Percentiles rank a stretch among this genome's conserved stretches.
phyloP scores from a whole-genome alignment of 2,113 vertebrate genomes.

The Aspiorhynchus laticeps region DNA sequence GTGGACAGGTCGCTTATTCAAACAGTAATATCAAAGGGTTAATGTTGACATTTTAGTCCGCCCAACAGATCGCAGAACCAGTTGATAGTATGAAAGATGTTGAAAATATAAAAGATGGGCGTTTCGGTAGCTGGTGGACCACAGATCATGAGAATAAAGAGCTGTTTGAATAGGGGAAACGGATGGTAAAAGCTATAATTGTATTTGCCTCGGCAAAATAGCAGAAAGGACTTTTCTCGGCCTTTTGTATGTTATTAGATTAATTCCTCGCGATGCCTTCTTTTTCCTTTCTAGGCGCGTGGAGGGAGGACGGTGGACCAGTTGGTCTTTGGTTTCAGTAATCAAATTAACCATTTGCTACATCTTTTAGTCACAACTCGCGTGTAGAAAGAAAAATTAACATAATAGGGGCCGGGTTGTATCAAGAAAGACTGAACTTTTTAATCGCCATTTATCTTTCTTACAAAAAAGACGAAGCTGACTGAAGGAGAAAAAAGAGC shows the following conservation, averaged over 20 bases:
- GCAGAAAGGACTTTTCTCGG: conserved; percentile 92
- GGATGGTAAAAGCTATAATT: conserved; percentile 90
- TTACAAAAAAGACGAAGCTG: conserved; percentile 67
- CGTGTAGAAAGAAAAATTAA: conserved; percentile 88
- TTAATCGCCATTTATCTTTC: conserved; percentile 66
- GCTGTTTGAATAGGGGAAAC: conserved; percentile 80
- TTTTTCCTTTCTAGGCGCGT: conserved; percentile 92
- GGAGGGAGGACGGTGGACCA: conserved; percentile 93
- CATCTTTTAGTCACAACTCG: conserved; percentile 91
- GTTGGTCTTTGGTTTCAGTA: conserved; percentile 96
- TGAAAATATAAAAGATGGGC: conserved; percentile 74
- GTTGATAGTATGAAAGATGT: conserved; percentile 76
- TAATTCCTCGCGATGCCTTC: conserved; percentile 91
- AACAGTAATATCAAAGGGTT: conserved; percentile 52
- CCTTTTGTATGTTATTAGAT: conserved; percentile 97
- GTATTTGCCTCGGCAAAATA: conserved; percentile 95
- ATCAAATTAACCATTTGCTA: conserved; percentile 98
- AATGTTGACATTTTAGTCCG: conserved; percentile 51
- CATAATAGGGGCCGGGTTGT: conserved; percentile 77
- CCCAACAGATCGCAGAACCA: conserved; percentile 57
- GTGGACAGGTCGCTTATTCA: conserved; percentile 50
- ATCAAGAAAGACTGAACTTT: conserved; percentile 77
- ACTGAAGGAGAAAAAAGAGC: conserved; percentile 55
- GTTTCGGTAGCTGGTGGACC: conserved; percentile 76
- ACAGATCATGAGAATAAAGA: conserved; percentile 79